Conservation (phyloP, 2,888 invertebrate genomes). For the Cerastis rubricosa region DNA sequence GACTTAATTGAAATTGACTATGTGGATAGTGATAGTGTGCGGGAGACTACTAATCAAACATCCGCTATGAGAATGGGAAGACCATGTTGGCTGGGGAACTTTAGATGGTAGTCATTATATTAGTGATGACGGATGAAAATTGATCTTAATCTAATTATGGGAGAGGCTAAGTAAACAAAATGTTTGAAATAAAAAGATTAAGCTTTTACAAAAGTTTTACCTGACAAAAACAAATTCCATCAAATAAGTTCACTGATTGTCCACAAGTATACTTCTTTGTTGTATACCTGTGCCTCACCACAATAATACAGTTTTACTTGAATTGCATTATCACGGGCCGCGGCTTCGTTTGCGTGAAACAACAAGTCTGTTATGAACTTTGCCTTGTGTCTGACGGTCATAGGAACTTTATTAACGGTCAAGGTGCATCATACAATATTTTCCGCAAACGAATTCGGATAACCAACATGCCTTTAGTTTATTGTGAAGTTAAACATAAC, state of each 20-base stretch:
- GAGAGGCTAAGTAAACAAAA: neutral
- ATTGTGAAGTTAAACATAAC: neutral
- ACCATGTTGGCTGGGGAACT: constrained; percentile 12
- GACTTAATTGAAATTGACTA: constrained; percentile 61
- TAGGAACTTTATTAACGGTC: neutral
- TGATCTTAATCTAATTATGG: neutral
- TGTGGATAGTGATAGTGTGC: constrained; percentile 30
- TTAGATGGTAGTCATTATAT: neutral
- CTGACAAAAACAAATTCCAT: neutral
- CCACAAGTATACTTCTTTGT: neutral
- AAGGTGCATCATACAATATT: constrained; percentile 1
- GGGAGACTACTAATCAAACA: constrained; percentile 56
- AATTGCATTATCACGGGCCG: constrained; percentile 3
- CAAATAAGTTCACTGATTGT: neutral
- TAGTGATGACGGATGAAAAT: neutral
- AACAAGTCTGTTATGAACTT: constrained; percentile 36
- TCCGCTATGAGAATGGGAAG: constrained; percentile 46
- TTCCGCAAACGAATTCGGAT: neutral
- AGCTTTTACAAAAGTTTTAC: neutral
- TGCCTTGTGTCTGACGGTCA: constrained; percentile 3
- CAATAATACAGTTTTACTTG: constrained; percentile 28
- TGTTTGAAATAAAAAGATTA: neutral
- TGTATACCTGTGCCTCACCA: neutral
- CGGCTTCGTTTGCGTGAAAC: constrained; percentile 13
- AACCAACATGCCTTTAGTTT: neutral